Evolutionary conservation across 2,113 vertebrate species (phyloP), one percentile per base, ranked within the genome.

Genomic region (Antechinus flavipes): DNA sequence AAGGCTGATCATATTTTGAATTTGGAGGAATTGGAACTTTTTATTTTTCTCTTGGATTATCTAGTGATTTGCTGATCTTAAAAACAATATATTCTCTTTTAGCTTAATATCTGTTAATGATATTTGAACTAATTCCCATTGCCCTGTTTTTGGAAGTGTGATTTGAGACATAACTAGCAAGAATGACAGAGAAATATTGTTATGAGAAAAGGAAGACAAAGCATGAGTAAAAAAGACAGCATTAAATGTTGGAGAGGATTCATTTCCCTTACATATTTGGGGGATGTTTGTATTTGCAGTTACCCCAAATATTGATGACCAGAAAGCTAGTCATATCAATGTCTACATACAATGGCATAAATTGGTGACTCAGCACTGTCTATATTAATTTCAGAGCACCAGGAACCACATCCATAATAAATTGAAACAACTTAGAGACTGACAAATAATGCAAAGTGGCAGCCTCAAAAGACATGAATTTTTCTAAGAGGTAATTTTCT

Each of bases 241-340:
- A 26, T 93, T 91, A 52, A 30, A 24, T 84, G 35, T 0, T 0
- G 24, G 47, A 92, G 91, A 16, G 53, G 50, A 84, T 90, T 94
- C 61, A 92, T 58, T 97, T 96, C 96, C 96, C 97, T 98, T 95
- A 95, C 49, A 25, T 30, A 42, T 52, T 35, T 2, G 96, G 95
- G 95, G 93, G 96, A 90, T 94, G 91, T 84, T 92, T 91, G 89
- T 95, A 50, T 92, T 92, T 95, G 12, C n/a, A 90, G 46, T 90
- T 92, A 93, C 16, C 50, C 54, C 49, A 93, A 53, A 23, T 93
- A 96, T 68, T 94, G 91, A 94, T 95, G 91, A 93, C 94, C 14
- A 94, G 46, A 46, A 42, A 25, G 0, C 0, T 61, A 54, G 11
- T 3, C 9, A 2, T 55, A 93, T 91, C 91, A 53, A 94, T 26